phyloP scores from a whole-genome alignment of 2,113 vertebrate genomes.

The Cyanistes caeruleus region DNA sequence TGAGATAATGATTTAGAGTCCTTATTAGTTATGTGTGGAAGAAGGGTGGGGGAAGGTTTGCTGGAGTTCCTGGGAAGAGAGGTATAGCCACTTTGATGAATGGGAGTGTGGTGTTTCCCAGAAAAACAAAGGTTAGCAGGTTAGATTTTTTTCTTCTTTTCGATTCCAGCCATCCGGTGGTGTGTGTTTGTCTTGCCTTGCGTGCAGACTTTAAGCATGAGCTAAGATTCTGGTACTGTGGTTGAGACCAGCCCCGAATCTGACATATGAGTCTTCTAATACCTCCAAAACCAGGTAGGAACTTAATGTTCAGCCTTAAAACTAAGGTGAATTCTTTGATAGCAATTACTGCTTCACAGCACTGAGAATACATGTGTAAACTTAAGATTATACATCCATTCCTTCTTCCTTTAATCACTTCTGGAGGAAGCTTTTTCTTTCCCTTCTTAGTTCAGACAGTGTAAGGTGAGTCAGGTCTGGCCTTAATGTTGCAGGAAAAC shows the following conservation, averaged over 20 bases:
- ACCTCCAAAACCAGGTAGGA: slow-evolving; percentile 46
- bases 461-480: background rate
- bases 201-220: slow-evolving; percentile 10
- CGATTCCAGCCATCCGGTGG: background rate
- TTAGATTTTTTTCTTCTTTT: background rate
- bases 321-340: background rate
- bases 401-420: background rate
- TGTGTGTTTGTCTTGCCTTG: slow-evolving; percentile 29
- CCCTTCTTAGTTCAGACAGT: background rate
- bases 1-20: slow-evolving; percentile 13
- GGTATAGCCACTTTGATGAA: background rate
- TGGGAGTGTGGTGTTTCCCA: background rate
- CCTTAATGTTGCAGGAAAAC: background rate
- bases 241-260: slow-evolving; percentile 50
- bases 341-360: background rate
- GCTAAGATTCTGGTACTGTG: background rate
- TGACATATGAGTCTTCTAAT: slow-evolving; percentile 48
- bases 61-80: slow-evolving; percentile 28
- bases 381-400: background rate
- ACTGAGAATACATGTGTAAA: background rate
- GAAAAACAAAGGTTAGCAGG: background rate
- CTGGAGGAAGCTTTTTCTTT: background rate
- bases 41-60: slow-evolving; percentile 46
- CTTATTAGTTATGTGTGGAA: background rate
- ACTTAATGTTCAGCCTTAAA: slow-evolving; percentile 48